A percentile compares a stretch with the other conserved stretches of the same genome.
phyloP scores from a whole-genome alignment of 1,140 invertebrate species.

The Mizuhopecten yessoensis region DNA sequence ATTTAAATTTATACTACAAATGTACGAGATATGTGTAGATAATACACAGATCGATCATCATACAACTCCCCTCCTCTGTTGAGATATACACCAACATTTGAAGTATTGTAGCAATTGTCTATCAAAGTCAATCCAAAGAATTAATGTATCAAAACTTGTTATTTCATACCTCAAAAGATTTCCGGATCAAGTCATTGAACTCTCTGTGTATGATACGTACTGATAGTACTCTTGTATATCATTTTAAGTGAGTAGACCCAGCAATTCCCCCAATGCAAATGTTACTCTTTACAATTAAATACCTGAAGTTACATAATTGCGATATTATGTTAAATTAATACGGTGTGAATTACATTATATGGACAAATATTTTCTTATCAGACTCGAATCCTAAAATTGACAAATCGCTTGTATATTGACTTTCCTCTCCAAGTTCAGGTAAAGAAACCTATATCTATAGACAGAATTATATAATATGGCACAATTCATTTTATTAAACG shows the following conservation, averaged over 20 bases:
- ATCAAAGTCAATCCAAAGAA: slow-evolving; percentile 33
- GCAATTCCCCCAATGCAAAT: neutral
- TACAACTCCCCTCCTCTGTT: neutral
- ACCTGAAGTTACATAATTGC: neutral
- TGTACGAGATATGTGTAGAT: neutral
- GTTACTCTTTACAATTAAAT: neutral
- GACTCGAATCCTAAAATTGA: too few relatives aligned
- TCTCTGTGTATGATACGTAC: neutral
- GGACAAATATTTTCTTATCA: too few relatives aligned
- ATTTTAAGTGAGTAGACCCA: neutral
- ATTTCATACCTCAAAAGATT: neutral
- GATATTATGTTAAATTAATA: neutral
- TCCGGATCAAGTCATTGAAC: neutral
- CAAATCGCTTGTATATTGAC: too few relatives aligned
- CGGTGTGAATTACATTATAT: neutral
- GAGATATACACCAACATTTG: neutral
- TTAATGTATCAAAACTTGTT: slow-evolving; percentile 1
- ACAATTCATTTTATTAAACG: too few relatives aligned
- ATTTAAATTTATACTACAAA: neutral
- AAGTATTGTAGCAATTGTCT: neutral
- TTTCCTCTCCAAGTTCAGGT: too few relatives aligned
- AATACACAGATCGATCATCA: neutral
- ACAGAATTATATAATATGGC: too few relatives aligned
- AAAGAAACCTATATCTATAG: too few relatives aligned
- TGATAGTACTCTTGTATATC: neutral